phyloP scores from a whole-genome alignment of 1,140 invertebrate species.

The Alviniconcha marisindica region DNA sequence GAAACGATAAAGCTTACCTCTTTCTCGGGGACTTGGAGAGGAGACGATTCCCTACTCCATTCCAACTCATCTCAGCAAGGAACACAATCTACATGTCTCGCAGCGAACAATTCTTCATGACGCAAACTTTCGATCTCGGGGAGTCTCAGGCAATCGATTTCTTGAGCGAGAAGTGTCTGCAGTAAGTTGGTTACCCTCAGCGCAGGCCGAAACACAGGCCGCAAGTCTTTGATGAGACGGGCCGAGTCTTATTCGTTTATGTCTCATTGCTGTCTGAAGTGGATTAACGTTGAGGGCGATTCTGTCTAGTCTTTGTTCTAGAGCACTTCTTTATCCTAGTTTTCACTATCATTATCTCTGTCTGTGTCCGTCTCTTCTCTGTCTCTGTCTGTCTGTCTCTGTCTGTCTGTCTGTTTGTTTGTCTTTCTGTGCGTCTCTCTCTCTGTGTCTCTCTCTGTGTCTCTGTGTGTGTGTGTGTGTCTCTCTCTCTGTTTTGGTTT shows the following conservation, averaged over 20 bases:
- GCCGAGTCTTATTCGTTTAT: not conserved
- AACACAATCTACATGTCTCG: not conserved
- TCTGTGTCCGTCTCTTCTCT: no score
- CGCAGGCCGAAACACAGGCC: not conserved
- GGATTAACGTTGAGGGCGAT: no score
- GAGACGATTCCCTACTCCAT: not conserved
- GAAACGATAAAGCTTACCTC: not conserved
- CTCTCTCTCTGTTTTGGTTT: no score
- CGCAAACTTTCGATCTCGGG: not conserved
- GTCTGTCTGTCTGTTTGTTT: no score
- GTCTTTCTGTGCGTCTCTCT: no score
- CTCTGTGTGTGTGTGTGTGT: no score
- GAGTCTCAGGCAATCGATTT: not conserved
- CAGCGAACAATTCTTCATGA: not conserved
- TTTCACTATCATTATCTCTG: no score
- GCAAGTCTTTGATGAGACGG: not conserved
- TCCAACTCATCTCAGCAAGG: not conserved
- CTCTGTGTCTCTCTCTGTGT: no score
- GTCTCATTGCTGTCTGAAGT: not conserved
- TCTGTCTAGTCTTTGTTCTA: no score
- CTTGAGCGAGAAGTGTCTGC: not conserved
- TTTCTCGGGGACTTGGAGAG: not conserved
- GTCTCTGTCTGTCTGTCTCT: no score
- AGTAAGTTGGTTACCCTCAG: not conserved
- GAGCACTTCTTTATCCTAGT: no score